phyloP scores from a whole-genome alignment of 2,797 vertebrate genomes.

The Pseudocheirus occidentalis region DNA sequence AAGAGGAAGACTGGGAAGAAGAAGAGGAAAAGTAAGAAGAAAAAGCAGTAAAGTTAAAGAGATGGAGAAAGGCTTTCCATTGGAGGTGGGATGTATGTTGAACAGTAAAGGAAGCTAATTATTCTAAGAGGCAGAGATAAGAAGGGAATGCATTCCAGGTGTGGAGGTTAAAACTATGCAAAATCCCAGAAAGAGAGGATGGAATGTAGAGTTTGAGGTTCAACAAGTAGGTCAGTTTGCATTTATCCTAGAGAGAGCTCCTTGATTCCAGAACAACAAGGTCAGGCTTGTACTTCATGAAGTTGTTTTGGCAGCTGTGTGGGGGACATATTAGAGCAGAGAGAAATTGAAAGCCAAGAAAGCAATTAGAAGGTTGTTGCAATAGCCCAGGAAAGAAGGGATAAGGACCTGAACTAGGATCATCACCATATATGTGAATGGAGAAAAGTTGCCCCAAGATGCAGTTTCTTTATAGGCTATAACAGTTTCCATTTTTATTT shows the following conservation, averaged over 20 bases:
- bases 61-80: background rate
- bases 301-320: background rate
- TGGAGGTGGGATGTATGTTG: background rate
- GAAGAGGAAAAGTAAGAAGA: background rate
- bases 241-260: background rate
- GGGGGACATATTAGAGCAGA: background rate
- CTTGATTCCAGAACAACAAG: background rate
- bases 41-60: background rate
- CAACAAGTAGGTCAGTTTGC: background rate
- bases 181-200: background rate
- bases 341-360: background rate
- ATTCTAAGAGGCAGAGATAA: background rate
- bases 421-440: background rate
- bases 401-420: background rate
- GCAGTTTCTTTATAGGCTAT: background rate
- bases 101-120: background rate
- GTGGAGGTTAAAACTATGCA: slow-evolving; percentile 2
- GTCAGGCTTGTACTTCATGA: background rate
- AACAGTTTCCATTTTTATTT: background rate
- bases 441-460: background rate
- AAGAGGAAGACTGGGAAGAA: background rate
- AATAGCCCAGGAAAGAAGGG: background rate
- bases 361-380: background rate
- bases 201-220: background rate
- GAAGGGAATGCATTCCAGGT: background rate